Base-by-base conservation (phyloP, 2,113 vertebrate species). In the Pterocles burchelli region DNA sequence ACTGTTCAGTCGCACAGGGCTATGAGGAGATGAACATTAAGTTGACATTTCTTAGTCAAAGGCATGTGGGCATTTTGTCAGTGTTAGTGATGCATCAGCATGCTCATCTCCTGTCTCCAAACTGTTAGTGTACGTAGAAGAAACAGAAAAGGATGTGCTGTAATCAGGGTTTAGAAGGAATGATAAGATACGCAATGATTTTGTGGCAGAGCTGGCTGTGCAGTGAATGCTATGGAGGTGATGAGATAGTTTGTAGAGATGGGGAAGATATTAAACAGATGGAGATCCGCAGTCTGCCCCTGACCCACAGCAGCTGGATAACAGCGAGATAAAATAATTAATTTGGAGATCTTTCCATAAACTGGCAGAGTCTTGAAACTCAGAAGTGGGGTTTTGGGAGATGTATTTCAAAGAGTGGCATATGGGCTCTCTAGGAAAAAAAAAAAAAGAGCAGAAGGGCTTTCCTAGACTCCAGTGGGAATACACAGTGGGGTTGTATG, bases 21-120 rank as follows among this genome's bases (percentile, higher is more conserved):
- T 61, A 6, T 25, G 54, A 34, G 52, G 88, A 80, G 90, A 83
- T 89, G 93, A 92, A 81, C 82, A 71, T 90, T 51, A 67, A 83
- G 55, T 29, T 95, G 93, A 89, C 79, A 68, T 93, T 93, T 89
- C 66, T 86, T 78, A 77, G 48, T 93, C 74, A 48, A 48, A 92
- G 88, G 81, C 80, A 45, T 76, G 51, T 54, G 57, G 72, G 61
- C 13, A 51, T 54, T 90, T 89, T 88, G 70, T 86, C 71, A 67
- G 67, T 58, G 61, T 62, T 83, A 57, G 80, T 75, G 84, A 43
- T 78, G 57, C 31, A 75, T 59, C 57, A 84, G 28, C 52, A 9
- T 0, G 1, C 55, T 89, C 25, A 75, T 78, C 76, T 89, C 31
- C 59, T 80, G 54, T 66, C 83, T 95, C 91, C 7, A 3, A 34